Evolutionary conservation across 2,113 vertebrate genomes (phyloP), one percentile per base, ranked within the genome.

Genomic region (Sarotherodon lohbergeri): DNA sequence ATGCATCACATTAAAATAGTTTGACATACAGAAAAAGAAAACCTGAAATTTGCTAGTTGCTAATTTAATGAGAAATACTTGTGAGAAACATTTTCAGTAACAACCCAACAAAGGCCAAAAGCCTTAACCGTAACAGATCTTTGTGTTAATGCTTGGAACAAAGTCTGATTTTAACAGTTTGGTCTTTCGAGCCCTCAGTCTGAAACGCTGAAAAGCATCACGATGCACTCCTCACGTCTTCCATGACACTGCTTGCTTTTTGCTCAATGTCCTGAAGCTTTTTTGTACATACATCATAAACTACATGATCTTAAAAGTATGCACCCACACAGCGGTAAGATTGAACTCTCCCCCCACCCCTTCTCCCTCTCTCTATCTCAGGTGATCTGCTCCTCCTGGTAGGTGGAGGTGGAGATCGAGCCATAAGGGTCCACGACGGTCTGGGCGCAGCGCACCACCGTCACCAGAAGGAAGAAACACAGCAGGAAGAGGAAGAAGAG

Each of bases 341-440:
- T 22, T 48, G 39, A 11, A 4, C 50, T 19, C 19, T 27, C 2
- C 14, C 24, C 14, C 34, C 41, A 27, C 14, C 68, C 11, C 4
- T 24, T 14, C 36, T 68, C 63, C 17, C 36, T 46, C 68, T 50
- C 39, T 61, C 17, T 32, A 7, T 50, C 73, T 96, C 91, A 96
- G 84, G 89, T 96, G 83, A 97, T 96, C 93, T 97, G 96, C 92
- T 97, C 96, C 90, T 97, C 97, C 87, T 97, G 96, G 85, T 97
- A 97, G 83, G 96, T 96, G 66, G 97, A 97, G 88, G 96, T 97
- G 22, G 97, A 95, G 87, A 97, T 97, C 55, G 96, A 96, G 46
- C 97, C 96, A 5, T 97, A 97, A 2, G 97, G 97, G 73, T 97
- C 97, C 19, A 96, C 16, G n/a, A 97, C 96, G 2, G 96, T 97